Percentiles rank a stretch among this genome's conserved stretches.
Evolutionary conservation across 2,797 vertebrate genomes (phyloP).

Genomic region (Lepilemur septentrionalis): DNA sequence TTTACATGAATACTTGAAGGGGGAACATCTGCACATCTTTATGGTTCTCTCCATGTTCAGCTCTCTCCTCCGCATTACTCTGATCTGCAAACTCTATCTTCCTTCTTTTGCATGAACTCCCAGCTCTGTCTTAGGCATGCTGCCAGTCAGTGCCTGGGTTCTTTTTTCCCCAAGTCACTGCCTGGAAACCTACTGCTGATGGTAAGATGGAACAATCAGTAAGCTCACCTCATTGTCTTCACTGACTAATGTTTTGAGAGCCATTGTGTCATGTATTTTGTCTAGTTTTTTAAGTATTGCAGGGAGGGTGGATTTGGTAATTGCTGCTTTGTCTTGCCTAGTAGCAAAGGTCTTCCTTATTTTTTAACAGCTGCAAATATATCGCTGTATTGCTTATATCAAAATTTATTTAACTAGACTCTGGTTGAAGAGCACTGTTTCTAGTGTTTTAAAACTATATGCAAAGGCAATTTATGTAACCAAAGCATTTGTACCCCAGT

Average conservation of each 20-base stretch:
- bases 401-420: not conserved
- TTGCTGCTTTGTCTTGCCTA: not conserved
- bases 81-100: no score
- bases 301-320: not conserved
- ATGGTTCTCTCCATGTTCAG: not conserved
- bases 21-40: not conserved
- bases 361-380: not conserved
- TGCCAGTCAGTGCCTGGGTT: not conserved
- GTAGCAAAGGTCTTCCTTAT: not conserved
- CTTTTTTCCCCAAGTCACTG: not conserved
- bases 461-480: no score
- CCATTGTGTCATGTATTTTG: not conserved
- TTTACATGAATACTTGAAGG: not conserved
- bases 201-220: not conserved
- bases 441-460: not conserved
- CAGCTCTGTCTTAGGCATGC: not conserved
- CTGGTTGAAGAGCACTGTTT: not conserved
- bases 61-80: not conserved
- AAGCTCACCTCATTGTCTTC: not conserved
- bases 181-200: not conserved
- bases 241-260: not conserved
- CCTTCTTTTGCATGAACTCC: not conserved
- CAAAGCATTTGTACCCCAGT: no score
- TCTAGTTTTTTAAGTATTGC: not conserved
- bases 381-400: not conserved